Conservation (phyloP, 1,140 invertebrate species). For the Carposina sasakii region DNA sequence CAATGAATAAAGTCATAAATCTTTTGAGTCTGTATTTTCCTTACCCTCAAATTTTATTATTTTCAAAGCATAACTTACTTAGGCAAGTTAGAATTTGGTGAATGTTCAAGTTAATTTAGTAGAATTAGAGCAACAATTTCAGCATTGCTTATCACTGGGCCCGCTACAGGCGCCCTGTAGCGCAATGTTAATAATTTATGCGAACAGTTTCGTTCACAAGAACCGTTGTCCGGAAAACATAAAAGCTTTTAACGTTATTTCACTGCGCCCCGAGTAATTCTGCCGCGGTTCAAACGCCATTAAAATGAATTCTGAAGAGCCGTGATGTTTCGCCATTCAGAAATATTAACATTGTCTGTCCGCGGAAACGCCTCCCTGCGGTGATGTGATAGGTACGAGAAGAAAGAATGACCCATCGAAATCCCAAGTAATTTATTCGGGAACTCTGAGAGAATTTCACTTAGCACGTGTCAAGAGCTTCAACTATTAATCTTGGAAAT, state of each 20-base stretch:
- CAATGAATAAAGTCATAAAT: too few relatives aligned
- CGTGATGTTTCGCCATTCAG: constrained; percentile 19
- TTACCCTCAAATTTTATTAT: too few relatives aligned
- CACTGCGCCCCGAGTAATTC: constrained; percentile 25
- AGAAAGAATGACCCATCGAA: constrained; percentile 24
- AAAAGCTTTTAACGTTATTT: constrained; percentile 48
- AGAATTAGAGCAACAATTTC: too few relatives aligned
- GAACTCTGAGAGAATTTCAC: constrained; percentile 42
- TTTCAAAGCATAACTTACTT: too few relatives aligned
- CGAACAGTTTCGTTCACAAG: constrained; percentile 36
- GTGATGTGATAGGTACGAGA: constrained; percentile 9
- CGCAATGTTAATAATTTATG: constrained; percentile 39
- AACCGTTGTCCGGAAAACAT: constrained; percentile 44
- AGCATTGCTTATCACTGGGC: too few relatives aligned
- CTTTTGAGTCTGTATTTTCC: too few relatives aligned
- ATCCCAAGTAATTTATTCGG: constrained; percentile 36
- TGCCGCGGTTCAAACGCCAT: constrained; percentile 37
- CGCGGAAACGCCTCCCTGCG: not conserved
- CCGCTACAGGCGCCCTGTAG: too few relatives aligned
- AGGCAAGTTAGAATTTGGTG: too few relatives aligned
- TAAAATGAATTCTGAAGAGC: constrained; percentile 35
- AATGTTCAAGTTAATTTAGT: too few relatives aligned
- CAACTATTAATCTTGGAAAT: constrained; percentile 61
- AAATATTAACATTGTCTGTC: constrained; percentile 20
- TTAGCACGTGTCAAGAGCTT: constrained; percentile 44